A percentile compares a stretch with the other conserved stretches of the same genome.
Conservation (phyloP, 1,140 invertebrate species). For the Potamilus streckersoni region DNA sequence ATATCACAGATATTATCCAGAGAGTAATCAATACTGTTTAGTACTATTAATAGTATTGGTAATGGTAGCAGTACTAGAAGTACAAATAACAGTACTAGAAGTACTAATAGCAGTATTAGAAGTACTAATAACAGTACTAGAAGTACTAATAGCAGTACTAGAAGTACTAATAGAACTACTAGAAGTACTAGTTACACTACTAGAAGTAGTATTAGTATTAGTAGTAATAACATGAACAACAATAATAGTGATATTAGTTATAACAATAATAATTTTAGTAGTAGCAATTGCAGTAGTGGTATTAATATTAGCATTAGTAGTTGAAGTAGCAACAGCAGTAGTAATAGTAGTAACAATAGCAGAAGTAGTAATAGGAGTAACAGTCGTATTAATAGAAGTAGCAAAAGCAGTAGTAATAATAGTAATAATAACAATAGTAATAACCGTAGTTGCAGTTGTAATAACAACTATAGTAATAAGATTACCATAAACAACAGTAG, state of each 20-base stretch:
- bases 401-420: conserved; percentile 25
- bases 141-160: no score
- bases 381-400: conserved; percentile 22
- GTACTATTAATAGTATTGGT: no score
- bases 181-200: no score
- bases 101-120: no score
- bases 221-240: neutral
- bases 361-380: conserved; percentile 20
- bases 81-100: no score
- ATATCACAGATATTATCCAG: no score
- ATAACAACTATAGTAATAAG: conserved; percentile 11
- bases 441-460: conserved; percentile 6
- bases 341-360: conserved; percentile 20
- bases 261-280: neutral
- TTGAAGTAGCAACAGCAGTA: conserved; percentile 10
- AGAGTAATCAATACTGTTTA: no score
- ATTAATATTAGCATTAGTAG: conserved; percentile 23
- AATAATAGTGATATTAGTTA: neutral
- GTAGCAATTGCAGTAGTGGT: conserved; percentile 9
- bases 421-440: conserved; percentile 27
- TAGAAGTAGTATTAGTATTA: neutral
- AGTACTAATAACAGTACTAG: no score
- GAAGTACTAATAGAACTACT: no score
- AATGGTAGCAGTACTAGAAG: no score
- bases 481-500: neutral